Percentiles rank a stretch among this genome's conserved stretches.
Evolutionary conservation across 2,797 vertebrate species (phyloP).

Genomic region (Megalops cyprinoides): DNA sequence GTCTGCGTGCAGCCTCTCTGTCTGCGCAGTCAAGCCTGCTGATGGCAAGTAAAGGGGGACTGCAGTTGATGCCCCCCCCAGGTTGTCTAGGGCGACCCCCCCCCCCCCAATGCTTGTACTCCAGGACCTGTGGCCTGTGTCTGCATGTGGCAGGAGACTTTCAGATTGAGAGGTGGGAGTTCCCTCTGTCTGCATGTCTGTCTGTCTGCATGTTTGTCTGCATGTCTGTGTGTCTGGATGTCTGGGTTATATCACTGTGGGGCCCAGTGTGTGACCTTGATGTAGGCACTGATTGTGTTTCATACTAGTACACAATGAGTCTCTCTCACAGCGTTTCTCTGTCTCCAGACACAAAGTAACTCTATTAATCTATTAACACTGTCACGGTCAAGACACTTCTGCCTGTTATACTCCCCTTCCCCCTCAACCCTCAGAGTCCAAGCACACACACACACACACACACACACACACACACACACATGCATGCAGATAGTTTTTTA

Average conservation of each 20-base stretch:
- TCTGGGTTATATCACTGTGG: background rate
- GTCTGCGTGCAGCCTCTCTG: background rate
- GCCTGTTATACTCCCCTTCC: background rate
- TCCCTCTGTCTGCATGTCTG: background rate
- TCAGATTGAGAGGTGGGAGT: background rate
- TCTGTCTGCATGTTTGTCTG: background rate
- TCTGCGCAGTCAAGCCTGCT: background rate
- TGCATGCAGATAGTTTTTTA: too few relatives aligned
- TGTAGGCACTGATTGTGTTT: background rate
- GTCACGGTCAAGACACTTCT: background rate
- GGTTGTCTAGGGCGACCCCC: too few relatives aligned
- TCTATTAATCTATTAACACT: background rate
- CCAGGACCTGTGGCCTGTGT: background rate
- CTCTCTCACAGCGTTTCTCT: slow-evolving; percentile 1
- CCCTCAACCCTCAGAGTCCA: background rate
- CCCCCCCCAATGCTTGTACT: too few relatives aligned
- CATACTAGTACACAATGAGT: background rate
- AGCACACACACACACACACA: too few relatives aligned
- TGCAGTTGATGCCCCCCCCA: background rate
- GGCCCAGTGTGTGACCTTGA: background rate
- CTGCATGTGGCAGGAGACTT: background rate
- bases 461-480: background rate
- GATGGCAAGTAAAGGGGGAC: background rate
- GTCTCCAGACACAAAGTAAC: background rate
- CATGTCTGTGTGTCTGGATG: background rate